phyloP scores from a whole-genome alignment of 2,888 invertebrate species.

The Phyllotreta cruciferae region DNA sequence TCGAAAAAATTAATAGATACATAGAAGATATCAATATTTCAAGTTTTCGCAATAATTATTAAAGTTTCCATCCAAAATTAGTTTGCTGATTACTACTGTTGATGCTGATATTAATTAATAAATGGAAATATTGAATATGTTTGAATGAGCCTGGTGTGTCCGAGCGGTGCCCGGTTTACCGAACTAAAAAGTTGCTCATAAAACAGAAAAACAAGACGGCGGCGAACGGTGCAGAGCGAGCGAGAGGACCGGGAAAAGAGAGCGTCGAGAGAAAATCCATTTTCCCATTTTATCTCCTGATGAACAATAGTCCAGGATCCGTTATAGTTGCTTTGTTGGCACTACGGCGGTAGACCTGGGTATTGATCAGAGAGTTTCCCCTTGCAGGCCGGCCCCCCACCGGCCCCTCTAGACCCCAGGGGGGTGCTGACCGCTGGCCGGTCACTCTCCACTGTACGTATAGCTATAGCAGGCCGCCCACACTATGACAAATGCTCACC shows the following conservation, averaged over 20 bases:
- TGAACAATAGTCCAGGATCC: conserved; percentile 63
- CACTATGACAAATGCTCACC: conserved; percentile 61
- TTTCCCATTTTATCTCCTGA: conserved; percentile 62
- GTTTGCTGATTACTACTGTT: background rate
- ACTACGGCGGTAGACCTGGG: conserved; percentile 62
- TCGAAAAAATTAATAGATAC: background rate
- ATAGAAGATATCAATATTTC: too few relatives aligned
- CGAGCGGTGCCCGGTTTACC: conserved; percentile 7
- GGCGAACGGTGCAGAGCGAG: conserved; percentile 30
- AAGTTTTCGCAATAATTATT: background rate
- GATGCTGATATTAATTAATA: background rate
- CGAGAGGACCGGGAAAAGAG: conserved; percentile 27
- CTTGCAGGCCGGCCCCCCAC: conserved; percentile 54
- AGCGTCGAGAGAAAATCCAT: conserved; percentile 53
- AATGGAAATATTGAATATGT: background rate
- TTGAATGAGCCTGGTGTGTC: background rate
- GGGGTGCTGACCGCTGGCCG: conserved; percentile 56
- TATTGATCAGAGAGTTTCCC: conserved; percentile 60
- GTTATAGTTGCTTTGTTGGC: conserved; percentile 63
- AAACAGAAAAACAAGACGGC: conserved; percentile 47
- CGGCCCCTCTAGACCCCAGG: conserved; percentile 42
- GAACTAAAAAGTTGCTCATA: conserved; percentile 42
- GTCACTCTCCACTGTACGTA: conserved; percentile 51
- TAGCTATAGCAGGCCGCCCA: conserved; percentile 50
- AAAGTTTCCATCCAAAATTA: background rate